These are phyloP conservation scores for Unio delphinus DNA, from an alignment of 2,888 invertebrate species.

Conservation along the genomic window DNA sequence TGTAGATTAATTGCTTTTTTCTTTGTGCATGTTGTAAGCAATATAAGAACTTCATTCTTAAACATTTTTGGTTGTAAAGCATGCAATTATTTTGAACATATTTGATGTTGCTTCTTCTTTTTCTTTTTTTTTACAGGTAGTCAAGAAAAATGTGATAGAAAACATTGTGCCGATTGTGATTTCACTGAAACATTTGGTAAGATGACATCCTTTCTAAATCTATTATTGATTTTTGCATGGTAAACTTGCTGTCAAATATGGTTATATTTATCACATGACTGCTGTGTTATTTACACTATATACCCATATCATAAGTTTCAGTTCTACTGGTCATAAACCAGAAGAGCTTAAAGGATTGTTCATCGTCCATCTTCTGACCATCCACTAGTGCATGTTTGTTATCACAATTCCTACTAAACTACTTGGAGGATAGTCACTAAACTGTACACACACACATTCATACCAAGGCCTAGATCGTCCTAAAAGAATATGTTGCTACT, in stretches of 20 bases:
- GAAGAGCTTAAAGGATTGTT: no score
- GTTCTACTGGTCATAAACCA: no score
- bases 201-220: slow-evolving; percentile 11
- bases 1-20: background rate
- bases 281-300: no score
- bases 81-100: background rate
- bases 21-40: background rate
- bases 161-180: slow-evolving; percentile 80
- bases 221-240: background rate
- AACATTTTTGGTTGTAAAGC: background rate
- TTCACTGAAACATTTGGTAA: slow-evolving; percentile 76
- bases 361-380: no score
- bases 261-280: background rate
- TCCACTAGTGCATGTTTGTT: no score
- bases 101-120: background rate
- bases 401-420: no score
- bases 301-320: no score
- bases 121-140: slow-evolving; percentile 60
- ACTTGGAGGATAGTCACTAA: no score
- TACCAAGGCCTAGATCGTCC: no score
- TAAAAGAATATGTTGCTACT: no score
- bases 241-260: no score
- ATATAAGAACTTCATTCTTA: background rate
- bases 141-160: slow-evolving; percentile 80
- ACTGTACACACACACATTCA: no score